Conservation (phyloP, 1,140 invertebrate species). For the Pectinophora gossypiella region DNA sequence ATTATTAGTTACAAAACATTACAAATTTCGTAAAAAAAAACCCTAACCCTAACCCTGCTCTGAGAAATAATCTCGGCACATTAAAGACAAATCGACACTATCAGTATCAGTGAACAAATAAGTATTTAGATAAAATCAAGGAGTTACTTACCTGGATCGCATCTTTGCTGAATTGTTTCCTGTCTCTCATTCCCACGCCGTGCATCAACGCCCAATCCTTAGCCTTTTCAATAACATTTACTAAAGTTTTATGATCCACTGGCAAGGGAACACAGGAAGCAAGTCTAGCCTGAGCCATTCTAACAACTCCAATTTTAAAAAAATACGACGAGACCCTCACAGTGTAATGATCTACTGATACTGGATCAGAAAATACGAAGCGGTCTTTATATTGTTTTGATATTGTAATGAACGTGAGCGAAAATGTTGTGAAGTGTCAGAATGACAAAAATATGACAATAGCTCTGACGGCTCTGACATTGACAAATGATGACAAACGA, state of each 20-base stretch:
- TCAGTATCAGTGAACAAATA: too few species aligned
- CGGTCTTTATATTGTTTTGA: not conserved
- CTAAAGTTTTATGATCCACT: conserved; percentile 77
- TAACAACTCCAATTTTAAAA: not conserved
- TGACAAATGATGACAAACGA: not conserved
- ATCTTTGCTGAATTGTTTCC: conserved; percentile 81
- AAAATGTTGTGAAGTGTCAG: not conserved
- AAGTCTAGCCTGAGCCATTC: conserved; percentile 47
- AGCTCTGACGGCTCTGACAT: too few species aligned
- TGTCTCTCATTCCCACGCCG: conserved; percentile 86
- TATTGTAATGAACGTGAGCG: not conserved
- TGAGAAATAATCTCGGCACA: too few species aligned
- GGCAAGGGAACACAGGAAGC: conserved; percentile 77
- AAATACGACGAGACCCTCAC: not conserved
- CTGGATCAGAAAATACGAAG: not conserved
- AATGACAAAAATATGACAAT: not conserved
- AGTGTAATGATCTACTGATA: not conserved
- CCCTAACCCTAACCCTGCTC: too few species aligned
- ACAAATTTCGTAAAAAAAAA: too few species aligned
- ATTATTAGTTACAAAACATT: too few species aligned
- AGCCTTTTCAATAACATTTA: conserved; percentile 82
- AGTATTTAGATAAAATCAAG: too few species aligned
- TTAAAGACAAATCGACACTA: too few species aligned
- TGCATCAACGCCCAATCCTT: conserved; percentile 91
- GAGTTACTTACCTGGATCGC: conserved; percentile 74